Evolutionary conservation across 2,888 invertebrate species (phyloP).

Genomic region (Horisme vitalbata): DNA sequence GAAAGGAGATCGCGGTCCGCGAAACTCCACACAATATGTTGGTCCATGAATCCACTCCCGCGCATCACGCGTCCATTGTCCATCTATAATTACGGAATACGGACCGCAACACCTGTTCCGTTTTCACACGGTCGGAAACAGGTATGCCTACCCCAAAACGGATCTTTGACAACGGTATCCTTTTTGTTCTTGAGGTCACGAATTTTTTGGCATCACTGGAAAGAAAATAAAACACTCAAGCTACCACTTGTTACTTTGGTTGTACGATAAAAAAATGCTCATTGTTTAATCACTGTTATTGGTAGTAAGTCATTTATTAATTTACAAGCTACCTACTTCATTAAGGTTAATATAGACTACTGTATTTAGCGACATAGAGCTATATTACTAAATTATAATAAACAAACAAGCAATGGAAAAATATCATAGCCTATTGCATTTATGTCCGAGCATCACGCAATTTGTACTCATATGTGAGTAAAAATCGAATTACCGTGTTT

Average conservation of each 20-base stretch:
- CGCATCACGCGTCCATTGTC: conserved; percentile 71
- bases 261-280: too few relatives aligned
- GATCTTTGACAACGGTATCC: conserved; percentile 63
- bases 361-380: too few relatives aligned
- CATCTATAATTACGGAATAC: conserved; percentile 71
- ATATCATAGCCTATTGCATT: conserved; percentile 26
- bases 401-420: not conserved
- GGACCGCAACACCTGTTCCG: conserved; percentile 74
- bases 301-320: not conserved
- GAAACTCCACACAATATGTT: not conserved
- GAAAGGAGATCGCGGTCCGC: conserved; percentile 13
- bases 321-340: too few relatives aligned
- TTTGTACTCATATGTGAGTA: conserved; percentile 66
- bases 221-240: not conserved
- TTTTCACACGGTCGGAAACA: conserved; percentile 77
- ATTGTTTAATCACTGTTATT: not conserved
- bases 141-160: conserved; percentile 59
- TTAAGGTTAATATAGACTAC: too few relatives aligned
- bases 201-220: conserved; percentile 34
- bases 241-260: too few relatives aligned
- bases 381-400: not conserved
- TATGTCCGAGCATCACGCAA: conserved; percentile 51
- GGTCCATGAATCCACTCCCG: conserved; percentile 51
- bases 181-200: conserved; percentile 62
- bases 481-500: conserved; percentile 80